Base-by-base conservation (phyloP, 2,113 vertebrate species). In the Garra rufa region DNA sequence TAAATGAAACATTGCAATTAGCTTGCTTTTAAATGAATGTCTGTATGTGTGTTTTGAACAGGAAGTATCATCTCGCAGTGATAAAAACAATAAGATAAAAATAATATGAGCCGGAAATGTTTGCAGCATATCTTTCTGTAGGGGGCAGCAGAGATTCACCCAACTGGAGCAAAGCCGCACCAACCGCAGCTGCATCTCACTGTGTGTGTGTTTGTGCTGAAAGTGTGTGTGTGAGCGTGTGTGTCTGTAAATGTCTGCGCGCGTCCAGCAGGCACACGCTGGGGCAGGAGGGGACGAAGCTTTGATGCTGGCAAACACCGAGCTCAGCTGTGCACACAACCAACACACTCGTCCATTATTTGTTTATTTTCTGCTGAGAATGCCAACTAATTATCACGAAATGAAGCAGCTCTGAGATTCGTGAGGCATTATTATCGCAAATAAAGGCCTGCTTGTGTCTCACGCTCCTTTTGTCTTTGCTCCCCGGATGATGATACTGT, bases 71-170 rank as follows among this genome's bases (percentile, higher is more conserved):
- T 5, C 69, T 24, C 69, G 38, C 30, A 1, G 38, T 21, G 38
- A 44, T n/a, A n/a, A n/a, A n/a, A n/a, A n/a, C n/a, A n/a, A n/a
- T n/a, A n/a, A 41, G 9, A 15, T 46, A 26, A 26, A n/a, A 48
- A 76, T 17, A n/a, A 9, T n/a, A 0, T 55, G 52, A 55, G 19
- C 8, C 34, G 1, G 15, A 14, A 74, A 67, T 13, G 17, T 34
- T 46, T 59, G 38, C 17, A 4, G 26, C 0, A 0, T 0, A 3
- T 83, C 3, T 10, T 50, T 89, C 94, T 94, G 91, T 89, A 89
- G 94, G 92, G 93, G 93, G 94, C 85, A 94, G 93, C 91, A 95
- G 87, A 94, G 94, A 85, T 94, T 93, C 87, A 92, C 82, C 70
- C 63, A 87, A 87, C 71, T 17, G 6, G 14, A 69, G 30, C 21